Conservation (phyloP, 1,140 invertebrate species). For the Lysiphlebus fabarum region DNA sequence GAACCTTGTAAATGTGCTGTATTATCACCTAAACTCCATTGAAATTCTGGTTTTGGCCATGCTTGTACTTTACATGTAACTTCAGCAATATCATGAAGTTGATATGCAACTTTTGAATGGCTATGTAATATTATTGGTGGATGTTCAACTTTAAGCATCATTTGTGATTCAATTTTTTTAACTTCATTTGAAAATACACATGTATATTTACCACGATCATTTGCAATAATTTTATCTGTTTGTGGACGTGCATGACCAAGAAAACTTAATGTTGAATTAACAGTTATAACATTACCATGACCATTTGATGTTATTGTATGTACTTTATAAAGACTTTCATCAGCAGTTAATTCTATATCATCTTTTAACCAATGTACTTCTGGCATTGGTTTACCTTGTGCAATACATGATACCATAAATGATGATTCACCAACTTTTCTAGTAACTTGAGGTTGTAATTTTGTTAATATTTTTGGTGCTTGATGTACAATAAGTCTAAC, state of each 20-base stretch:
- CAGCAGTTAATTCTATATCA: constrained; percentile 71
- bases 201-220: constrained; percentile 81
- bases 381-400: constrained; percentile 83
- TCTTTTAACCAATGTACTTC: constrained; percentile 84
- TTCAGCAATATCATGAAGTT: constrained; percentile 77
- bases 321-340: constrained; percentile 75
- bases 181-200: constrained; percentile 89
- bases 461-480: constrained; percentile 76
- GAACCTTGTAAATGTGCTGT: constrained; percentile 68
- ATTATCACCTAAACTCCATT: constrained; percentile 81
- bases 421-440: constrained; percentile 76
- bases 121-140: constrained; percentile 80
- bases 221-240: constrained; percentile 73
- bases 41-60: constrained; percentile 87
- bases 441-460: constrained; percentile 79
- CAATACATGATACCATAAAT: constrained; percentile 77
- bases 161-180: constrained; percentile 77
- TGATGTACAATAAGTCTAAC: constrained; percentile 83
- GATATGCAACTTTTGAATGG: constrained; percentile 85
- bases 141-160: constrained; percentile 88
- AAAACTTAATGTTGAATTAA: constrained; percentile 81
- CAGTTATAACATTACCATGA: constrained; percentile 72
- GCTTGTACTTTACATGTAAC: constrained; percentile 86
- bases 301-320: constrained; percentile 72
- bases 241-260: constrained; percentile 70